Percentiles rank a stretch among this genome's conserved stretches.
These are phyloP conservation scores for Drosophila ustulata DNA, from an alignment of 2,888 invertebrate genomes.

Conservation along the genomic window DNA sequence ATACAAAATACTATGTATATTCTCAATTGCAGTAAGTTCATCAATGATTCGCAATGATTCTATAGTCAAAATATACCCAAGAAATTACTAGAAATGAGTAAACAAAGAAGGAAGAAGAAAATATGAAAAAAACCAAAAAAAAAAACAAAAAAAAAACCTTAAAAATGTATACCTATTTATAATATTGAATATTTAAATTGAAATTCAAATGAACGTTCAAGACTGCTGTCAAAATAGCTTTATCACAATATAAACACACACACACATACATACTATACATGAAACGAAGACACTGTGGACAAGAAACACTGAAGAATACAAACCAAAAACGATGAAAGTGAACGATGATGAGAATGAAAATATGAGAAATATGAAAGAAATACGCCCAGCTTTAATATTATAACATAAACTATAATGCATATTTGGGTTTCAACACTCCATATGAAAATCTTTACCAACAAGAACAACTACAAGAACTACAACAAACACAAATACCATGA, in stretches of 20 bases:
- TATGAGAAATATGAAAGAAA: neutral
- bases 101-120: conserved; percentile 2
- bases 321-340: conserved; percentile 10
- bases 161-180: conserved; percentile 77
- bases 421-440: conserved; percentile 75
- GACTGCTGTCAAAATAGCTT: conserved; percentile 83
- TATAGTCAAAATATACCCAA: neutral
- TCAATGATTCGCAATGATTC: conserved; percentile 29
- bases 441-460: conserved; percentile 30
- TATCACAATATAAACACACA: conserved; percentile 61
- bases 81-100: conserved; percentile 12
- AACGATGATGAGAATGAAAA: neutral
- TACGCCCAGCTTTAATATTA: conserved; percentile 76
- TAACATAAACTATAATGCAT: conserved; percentile 63
- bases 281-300: conserved; percentile 24
- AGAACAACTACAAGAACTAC: conserved; percentile 18
- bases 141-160: conserved; percentile 40
- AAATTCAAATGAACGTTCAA: conserved; percentile 80
- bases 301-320: conserved; percentile 16
- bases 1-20: conserved; percentile 25
- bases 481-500: conserved; percentile 18
- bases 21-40: conserved; percentile 51
- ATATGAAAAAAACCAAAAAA: neutral
- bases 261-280: conserved; percentile 6
- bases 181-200: conserved; percentile 78